Evolutionary conservation across 2,888 invertebrate species (phyloP).

Genomic region (Halictus ligatus): DNA sequence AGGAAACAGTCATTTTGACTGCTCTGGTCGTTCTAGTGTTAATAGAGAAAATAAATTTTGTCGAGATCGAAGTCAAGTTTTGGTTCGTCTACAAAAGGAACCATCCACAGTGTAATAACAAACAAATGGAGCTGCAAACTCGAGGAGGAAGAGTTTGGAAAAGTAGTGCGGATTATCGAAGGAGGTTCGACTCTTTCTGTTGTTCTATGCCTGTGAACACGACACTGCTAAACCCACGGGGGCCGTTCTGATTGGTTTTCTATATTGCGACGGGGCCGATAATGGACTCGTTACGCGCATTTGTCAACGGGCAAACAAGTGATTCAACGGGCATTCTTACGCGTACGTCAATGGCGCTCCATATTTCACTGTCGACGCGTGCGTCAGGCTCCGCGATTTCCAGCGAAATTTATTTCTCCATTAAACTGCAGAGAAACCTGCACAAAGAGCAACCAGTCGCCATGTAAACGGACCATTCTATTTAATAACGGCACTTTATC

Average conservation of each 20-base stretch:
- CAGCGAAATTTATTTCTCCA: neutral
- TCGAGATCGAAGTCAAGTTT: no score
- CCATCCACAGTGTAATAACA: neutral
- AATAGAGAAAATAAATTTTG: no score
- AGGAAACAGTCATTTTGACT: no score
- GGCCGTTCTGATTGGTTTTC: constrained; percentile 42
- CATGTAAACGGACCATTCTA: constrained; percentile 1
- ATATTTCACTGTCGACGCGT: constrained; percentile 28
- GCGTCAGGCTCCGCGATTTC: neutral
- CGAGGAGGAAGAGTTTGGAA: neutral
- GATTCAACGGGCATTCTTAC: constrained; percentile 35
- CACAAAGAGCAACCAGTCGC: neutral
- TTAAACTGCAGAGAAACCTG: no score
- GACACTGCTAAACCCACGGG: constrained; percentile 19
- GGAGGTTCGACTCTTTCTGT: neutral
- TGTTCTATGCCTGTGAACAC: constrained; percentile 25
- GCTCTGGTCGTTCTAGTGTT: no score
- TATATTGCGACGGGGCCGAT: constrained; percentile 35
- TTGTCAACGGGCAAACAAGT: constrained; percentile 42
- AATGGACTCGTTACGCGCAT: constrained; percentile 58
- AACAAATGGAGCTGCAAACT: neutral
- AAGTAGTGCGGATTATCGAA: neutral
- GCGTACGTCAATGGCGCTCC: constrained; percentile 12
- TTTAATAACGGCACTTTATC: neutral
- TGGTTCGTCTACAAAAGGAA: no score